Base-by-base conservation (phyloP, 2,888 invertebrate genomes). In the Prosopocoilus inquinatus region DNA sequence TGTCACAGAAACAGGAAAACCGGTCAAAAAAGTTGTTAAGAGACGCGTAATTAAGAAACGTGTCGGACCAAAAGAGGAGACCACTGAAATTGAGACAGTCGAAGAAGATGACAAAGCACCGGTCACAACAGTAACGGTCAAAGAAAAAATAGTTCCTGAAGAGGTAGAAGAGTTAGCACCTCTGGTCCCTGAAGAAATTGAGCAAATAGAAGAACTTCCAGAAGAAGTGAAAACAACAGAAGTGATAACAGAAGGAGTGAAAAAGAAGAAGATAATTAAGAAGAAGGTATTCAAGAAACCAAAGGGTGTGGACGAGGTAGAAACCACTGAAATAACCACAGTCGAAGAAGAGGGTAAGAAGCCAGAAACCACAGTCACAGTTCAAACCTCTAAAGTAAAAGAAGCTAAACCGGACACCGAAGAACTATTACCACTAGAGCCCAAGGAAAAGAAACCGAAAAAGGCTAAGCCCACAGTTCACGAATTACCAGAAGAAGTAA, bases 331-430 rank as follows among this genome's bases (percentile, higher is more conserved):
- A 49, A 62, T 53, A 54, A 60, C 39, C 57, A 68, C 34, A 47
- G 70, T 45, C 64, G 67, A 73, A 66, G 60, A 78, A 73, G 67
- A 79, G 67, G 62, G 78, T 70, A 73, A 57, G 73, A 76, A 66
- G 36, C 72, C 72, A 3, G 39, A 63, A 47, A 72, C 53, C 47
- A 36, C 57, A 41, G 50, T 51, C 33, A 51, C 50, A 33, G 48
- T 48, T 1, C 35, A 48, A 48, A 48, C 36, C 3, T 77, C 77
- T 61, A 60, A 77, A 57, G 55, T 60, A 41, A 57, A 61, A 4
- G 65, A 67, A 53, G 52, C 59, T 16, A 63, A 12, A 68, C 59
- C 57, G 55, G 60, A 61, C 66, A 64, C 69, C 64, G 65, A 55
- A 72, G 16, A 16, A 16, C 16, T 16, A 3, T 3, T 16, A 16